Evolutionary conservation across 2,797 vertebrate species (phyloP).

Genomic region (Manis javanica): DNA sequence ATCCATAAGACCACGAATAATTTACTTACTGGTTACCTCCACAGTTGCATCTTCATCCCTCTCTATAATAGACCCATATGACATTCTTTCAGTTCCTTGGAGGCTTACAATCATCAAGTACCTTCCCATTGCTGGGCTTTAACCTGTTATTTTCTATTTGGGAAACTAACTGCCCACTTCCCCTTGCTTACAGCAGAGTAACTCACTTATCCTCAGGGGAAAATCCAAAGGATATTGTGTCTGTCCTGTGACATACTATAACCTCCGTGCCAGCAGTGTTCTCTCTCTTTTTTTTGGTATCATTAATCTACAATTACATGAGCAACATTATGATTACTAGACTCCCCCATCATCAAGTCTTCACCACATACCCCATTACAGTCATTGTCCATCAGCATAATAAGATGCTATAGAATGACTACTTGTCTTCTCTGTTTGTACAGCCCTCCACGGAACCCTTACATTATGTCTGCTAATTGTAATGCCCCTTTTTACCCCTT

Average conservation of each 20-base stretch:
- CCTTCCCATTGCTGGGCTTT: not conserved
- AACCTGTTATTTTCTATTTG: not conserved
- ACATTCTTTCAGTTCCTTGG: not conserved
- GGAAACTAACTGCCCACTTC: not conserved
- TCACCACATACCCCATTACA: too few relatives aligned
- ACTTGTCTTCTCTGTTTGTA: too few relatives aligned
- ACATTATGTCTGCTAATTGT: too few relatives aligned
- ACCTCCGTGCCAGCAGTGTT: not conserved
- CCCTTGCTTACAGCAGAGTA: not conserved
- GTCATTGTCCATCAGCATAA: too few relatives aligned
- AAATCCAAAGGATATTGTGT: not conserved
- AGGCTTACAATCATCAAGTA: not conserved
- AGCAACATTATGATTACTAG: too few relatives aligned
- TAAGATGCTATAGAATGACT: too few relatives aligned
- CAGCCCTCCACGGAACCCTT: too few relatives aligned
- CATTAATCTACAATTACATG: too few relatives aligned
- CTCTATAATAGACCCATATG: not conserved
- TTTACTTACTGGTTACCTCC: not conserved
- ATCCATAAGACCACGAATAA: not conserved
- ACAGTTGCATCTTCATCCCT: not conserved
- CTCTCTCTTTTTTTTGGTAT: too few relatives aligned
- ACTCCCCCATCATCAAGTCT: too few relatives aligned
- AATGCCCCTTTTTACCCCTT: too few relatives aligned
- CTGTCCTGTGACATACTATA: not conserved
- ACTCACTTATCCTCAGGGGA: not conserved